Conservation (phyloP, 2,113 vertebrate species). For the Pipa parva region DNA sequence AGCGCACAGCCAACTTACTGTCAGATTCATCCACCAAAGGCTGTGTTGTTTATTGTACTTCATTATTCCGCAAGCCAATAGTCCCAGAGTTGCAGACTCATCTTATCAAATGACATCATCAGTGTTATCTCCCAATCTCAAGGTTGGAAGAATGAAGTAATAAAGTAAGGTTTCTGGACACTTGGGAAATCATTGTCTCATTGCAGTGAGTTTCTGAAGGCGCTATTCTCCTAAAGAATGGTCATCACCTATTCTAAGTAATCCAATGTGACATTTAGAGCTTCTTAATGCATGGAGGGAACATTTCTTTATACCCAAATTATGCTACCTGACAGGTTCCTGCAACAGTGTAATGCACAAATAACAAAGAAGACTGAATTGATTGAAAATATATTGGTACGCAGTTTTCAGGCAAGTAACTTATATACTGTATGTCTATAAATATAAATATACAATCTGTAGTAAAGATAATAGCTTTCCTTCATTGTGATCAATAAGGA, state of each 20-base stretch:
- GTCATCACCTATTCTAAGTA: slow-evolving; percentile 39
- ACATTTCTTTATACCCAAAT: slow-evolving; percentile 8
- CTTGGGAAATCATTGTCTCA: slow-evolving; percentile 38
- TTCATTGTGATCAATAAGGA: too few species aligned
- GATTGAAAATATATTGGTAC: slow-evolving; percentile 33
- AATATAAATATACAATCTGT: too few species aligned
- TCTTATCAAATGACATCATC: slow-evolving; percentile 53
- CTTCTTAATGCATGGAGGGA: slow-evolving; percentile 25
- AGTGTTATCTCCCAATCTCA: slow-evolving; percentile 29
- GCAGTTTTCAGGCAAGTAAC: neutral
- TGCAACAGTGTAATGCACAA: neutral
- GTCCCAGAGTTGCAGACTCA: slow-evolving; percentile 48
- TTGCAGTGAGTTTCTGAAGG: slow-evolving; percentile 33
- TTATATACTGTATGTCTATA: too few species aligned
- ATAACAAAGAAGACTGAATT: neutral
- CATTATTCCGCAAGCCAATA: slow-evolving; percentile 45
- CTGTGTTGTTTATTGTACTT: slow-evolving; percentile 54
- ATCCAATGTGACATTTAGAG: slow-evolving; percentile 35
- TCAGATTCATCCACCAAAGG: slow-evolving; percentile 45
- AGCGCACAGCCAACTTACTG: slow-evolving; percentile 49
- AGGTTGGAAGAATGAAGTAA: slow-evolving; percentile 20
- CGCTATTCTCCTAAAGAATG: slow-evolving; percentile 43
- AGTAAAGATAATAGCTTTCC: too few species aligned
- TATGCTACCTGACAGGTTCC: slow-evolving; percentile 21
- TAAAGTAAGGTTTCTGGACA: slow-evolving; percentile 43